These are phyloP conservation scores for Strix uralensis DNA, from an alignment of 2,113 vertebrate genomes.

Conservation along the genomic window DNA sequence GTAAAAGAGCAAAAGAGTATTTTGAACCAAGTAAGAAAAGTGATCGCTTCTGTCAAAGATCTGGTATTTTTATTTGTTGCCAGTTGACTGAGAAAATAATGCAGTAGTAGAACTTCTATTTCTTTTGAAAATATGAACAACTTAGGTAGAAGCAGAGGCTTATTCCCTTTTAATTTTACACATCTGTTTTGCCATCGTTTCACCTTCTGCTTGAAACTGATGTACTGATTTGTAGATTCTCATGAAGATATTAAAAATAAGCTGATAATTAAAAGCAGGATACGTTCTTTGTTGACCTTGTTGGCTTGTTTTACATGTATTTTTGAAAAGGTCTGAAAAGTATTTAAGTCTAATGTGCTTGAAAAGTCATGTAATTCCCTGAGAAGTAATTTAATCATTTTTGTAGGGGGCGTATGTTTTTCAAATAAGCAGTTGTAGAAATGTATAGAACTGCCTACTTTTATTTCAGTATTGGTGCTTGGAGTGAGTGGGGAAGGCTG, in stretches of 20 bases:
- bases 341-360: background rate
- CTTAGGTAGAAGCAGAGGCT: background rate
- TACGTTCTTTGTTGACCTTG: background rate
- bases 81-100: background rate
- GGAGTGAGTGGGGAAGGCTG: background rate
- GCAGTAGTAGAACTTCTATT: background rate
- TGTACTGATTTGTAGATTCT: background rate
- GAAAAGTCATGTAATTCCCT: background rate
- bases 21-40: constrained; percentile 23
- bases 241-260: constrained; percentile 1
- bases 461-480: background rate
- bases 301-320: background rate
- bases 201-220: background rate
- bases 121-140: background rate
- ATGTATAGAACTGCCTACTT: background rate
- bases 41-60: background rate
- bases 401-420: background rate
- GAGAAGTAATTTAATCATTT: background rate
- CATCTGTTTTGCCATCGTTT: background rate
- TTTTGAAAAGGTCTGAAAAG: background rate
- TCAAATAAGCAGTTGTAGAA: background rate
- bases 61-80: background rate
- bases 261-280: background rate
- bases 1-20: background rate
- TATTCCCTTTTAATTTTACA: background rate